Conservation (phyloP, 2,113 vertebrate species). For the Acrocephalus arundinaceus region DNA sequence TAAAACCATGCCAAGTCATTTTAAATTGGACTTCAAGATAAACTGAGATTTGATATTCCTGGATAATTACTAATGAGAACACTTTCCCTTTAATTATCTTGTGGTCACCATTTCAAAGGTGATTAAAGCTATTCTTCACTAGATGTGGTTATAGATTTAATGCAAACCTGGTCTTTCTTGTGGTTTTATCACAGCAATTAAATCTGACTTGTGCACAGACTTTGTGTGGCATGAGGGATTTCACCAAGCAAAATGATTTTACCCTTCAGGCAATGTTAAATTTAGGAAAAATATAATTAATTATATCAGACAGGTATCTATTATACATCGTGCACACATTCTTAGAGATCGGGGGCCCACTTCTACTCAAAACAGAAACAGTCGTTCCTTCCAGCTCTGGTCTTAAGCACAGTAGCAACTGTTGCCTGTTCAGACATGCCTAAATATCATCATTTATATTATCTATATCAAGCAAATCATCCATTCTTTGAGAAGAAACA, state of each 20-base stretch:
- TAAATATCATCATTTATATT: slow-evolving; percentile 25
- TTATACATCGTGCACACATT: slow-evolving; percentile 75
- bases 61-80: slow-evolving; percentile 79
- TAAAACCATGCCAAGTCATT: slow-evolving; percentile 59
- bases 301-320: slow-evolving; percentile 90
- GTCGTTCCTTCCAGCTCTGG: background rate
- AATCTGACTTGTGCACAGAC: slow-evolving; percentile 85
- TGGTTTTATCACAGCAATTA: slow-evolving; percentile 95
- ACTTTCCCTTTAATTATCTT: slow-evolving; percentile 96
- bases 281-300: slow-evolving; percentile 96
- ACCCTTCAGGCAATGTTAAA: slow-evolving; percentile 88
- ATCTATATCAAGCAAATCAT: background rate
- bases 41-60: slow-evolving; percentile 80
- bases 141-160: slow-evolving; percentile 92
- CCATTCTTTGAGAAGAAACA: background rate
- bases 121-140: slow-evolving; percentile 88
- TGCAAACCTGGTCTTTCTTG: slow-evolving; percentile 96
- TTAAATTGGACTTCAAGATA: slow-evolving; percentile 71
- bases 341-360: slow-evolving; percentile 68
- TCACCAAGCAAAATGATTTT: slow-evolving; percentile 82
- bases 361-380: slow-evolving; percentile 44
- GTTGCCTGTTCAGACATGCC: background rate
- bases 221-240: slow-evolving; percentile 91
- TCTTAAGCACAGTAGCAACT: slow-evolving; percentile 16
- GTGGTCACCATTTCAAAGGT: slow-evolving; percentile 91